Evolutionary conservation across 2,797 vertebrate genomes (phyloP), one percentile per base, ranked within the genome.

Genomic region (Poecilia wingei): DNA sequence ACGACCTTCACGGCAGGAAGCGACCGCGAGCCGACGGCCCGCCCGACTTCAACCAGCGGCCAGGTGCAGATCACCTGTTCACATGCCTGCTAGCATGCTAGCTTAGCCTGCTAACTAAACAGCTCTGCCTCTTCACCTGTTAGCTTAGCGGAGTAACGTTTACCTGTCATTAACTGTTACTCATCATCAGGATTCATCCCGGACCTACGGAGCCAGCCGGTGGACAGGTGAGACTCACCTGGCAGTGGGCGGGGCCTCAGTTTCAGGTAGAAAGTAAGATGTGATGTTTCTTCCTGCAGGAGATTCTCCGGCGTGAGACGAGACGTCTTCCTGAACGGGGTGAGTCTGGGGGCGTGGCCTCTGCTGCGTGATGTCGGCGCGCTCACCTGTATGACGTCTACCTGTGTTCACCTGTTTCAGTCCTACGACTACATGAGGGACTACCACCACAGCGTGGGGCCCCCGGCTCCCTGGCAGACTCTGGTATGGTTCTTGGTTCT

Each of bases 341-440:
- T 99, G 95, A 98, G 98, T 96, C n/a, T 3, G 28, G 12, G 18
- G 14, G 13, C 31, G 79, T 47, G 57, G 31, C 59, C 6, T 64
- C n/a, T 36, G n/a, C 2, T 22, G 33, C 72, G 7, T 59, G 53
- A 74, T 55, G 53, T 16, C 20, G 1, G 59, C 28, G 0, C 69
- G 33, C 61, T 79, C 31, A 79, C 41, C 51, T 83, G 68, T 86
- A 57, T 76, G 45, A 31, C 74, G 1, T 39, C 64, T 28, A 87
- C 92, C 84, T 95, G 57, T 64, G 59, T 20, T 64, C 16, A 64
- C 59, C 59, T 64, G 59, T 86, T 95, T 88, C 96, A 99, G 98
- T 99, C 98, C 68, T 99, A 99, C 80, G 98, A 99, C 95, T 99
- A 99, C 93, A 97, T 99, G 97, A 96, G 98, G 86, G 98, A 99